phyloP scores from a whole-genome alignment of 2,797 vertebrate species.

The Cuculus canorus region DNA sequence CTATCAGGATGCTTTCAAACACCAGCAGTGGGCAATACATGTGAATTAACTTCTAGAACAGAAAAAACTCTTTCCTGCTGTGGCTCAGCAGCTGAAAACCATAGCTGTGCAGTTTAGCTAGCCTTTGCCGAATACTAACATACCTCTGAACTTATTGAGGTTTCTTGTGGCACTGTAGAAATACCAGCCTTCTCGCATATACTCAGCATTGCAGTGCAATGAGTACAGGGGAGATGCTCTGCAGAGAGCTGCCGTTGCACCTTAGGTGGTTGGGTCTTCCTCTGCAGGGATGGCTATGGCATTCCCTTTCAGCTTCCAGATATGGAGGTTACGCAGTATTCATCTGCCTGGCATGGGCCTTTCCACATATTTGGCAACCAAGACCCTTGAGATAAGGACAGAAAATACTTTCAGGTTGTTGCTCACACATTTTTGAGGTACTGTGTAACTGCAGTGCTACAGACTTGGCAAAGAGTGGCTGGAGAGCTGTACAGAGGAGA shows the following conservation, averaged over 20 bases:
- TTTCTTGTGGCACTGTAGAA: not conserved
- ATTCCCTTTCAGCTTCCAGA: not conserved
- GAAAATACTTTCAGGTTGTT: not conserved
- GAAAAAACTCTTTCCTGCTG: not conserved
- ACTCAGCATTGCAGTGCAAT: too few relatives aligned
- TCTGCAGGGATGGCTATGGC: not conserved
- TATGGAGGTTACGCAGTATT: not conserved
- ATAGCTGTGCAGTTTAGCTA: not conserved
- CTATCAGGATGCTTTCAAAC: not conserved
- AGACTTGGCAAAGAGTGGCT: too few relatives aligned
- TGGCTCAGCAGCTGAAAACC: not conserved
- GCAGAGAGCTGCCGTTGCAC: not conserved
- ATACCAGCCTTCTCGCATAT: rapidly evolving
- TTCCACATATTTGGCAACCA: rapidly evolving
- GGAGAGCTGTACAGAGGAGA: too few relatives aligned
- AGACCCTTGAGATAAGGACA: not conserved
- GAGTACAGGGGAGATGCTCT: not conserved
- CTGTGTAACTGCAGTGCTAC: too few relatives aligned
- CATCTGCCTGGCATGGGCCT: rapidly evolving
- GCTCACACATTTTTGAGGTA: not conserved
- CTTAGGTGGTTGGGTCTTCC: not conserved
- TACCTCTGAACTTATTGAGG: not conserved
- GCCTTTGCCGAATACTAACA: not conserved
- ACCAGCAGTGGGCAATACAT: rapidly evolving
- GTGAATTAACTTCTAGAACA: not conserved